Base-by-base conservation (phyloP, 1,140 invertebrate genomes). In the Drosophila azteca region DNA sequence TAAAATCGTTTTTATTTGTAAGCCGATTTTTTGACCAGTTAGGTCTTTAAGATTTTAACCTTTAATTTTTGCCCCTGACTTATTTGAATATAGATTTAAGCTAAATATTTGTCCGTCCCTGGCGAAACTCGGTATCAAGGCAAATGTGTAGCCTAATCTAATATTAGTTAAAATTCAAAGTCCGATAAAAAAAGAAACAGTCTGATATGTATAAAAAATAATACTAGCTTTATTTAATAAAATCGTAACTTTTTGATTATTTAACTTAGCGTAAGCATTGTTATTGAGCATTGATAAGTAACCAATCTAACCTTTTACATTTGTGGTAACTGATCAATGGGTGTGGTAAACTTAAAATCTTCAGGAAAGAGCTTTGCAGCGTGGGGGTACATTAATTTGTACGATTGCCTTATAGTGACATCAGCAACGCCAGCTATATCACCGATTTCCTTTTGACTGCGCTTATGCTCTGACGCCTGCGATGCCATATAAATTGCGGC, bases 401-500 rank as follows among this genome's bases (percentile, higher is more conserved):
- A 99, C 0, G 98, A 98, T 91, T 99, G 98, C 60, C 98, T 93
- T 62, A 99, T 99, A 3, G 99, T 99, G 0, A 99, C 98, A 91
- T 99, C 99, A 2, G 99, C 99, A 2, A 99, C 99, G 67, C 99
- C 98, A 52, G 99, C 98, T 73, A 99, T 98, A 82, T 99, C 98
- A 3, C 98, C 98, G 84, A 99, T 99, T 92, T 99, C 99, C 92
- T 99, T 99, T 91, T 98, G 97, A 51, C 96, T 97, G 77, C 96
- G 95, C 92, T 99, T 99, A 74, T 97, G 96, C 78, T 97, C 97
- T 0, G 98, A 99, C 5, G 98, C 97, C 93, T 98, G 97, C 44
- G 98, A 99, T 1, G 99, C 99, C 98, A 99, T 99, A 90, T 99
- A 99, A 87, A 99, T 99, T 50, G 99, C 98, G 49, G 99, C 99